Evolutionary conservation across 2,888 invertebrate species (phyloP).

Genomic region (Dolichomitus sp.): DNA sequence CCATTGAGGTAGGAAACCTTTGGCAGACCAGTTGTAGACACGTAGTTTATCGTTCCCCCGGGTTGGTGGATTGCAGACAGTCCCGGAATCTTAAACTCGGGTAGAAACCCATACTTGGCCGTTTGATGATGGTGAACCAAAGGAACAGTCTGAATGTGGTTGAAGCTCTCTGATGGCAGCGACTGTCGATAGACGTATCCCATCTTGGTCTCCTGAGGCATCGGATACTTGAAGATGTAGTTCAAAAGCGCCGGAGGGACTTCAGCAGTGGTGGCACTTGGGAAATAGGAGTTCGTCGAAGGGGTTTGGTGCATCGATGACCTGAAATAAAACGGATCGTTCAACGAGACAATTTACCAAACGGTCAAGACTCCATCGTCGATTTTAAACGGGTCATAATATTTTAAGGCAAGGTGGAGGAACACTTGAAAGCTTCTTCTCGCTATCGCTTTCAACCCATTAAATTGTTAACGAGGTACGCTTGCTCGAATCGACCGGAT

Average conservation of each 20-base stretch:
- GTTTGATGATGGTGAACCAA: conserved; percentile 61
- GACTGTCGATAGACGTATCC: conserved; percentile 72
- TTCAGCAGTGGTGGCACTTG: conserved; percentile 15
- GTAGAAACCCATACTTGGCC: conserved; percentile 65
- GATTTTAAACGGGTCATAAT: neutral
- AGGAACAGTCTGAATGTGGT: conserved; percentile 65
- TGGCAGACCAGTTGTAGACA: conserved; percentile 65
- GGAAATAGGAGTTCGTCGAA: conserved; percentile 51
- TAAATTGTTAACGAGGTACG: conserved; percentile 8
- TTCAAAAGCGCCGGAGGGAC: conserved; percentile 59
- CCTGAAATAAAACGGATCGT: conserved; percentile 29
- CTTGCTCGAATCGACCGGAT: neutral
- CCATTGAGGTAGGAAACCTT: conserved; percentile 70
- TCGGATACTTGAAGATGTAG: conserved; percentile 68
- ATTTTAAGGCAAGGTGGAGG: neutral
- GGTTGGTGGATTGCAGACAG: conserved; percentile 71
- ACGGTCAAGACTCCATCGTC: neutral
- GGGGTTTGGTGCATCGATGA: conserved; percentile 1
- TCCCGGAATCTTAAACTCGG: conserved; percentile 69
- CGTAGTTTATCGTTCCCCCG: conserved; percentile 71
- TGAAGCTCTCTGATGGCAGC: conserved; percentile 67
- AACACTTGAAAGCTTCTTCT: neutral
- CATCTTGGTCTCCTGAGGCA: conserved; percentile 72
- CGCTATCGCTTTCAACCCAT: neutral
- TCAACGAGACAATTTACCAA: neutral